Conservation (phyloP, 2,113 vertebrate genomes). For the Lophura nycthemera region DNA sequence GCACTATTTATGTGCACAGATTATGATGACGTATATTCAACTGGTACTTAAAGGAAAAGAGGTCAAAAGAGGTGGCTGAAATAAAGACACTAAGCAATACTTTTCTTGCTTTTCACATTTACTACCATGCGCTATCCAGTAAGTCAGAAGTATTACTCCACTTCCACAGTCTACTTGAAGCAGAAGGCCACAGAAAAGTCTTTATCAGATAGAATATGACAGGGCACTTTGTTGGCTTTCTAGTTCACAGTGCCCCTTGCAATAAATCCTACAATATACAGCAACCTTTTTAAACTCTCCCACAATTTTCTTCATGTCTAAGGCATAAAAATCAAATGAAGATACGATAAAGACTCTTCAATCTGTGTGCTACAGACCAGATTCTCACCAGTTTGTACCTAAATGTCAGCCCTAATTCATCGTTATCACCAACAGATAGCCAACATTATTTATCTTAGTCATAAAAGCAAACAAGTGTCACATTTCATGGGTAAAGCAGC, state of each 20-base stretch:
- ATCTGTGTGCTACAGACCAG: neutral
- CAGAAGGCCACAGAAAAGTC: neutral
- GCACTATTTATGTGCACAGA: neutral
- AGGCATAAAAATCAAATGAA: neutral
- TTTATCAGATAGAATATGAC: neutral
- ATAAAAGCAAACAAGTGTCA: neutral
- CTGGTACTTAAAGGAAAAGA: neutral
- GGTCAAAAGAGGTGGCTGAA: neutral
- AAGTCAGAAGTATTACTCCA: neutral
- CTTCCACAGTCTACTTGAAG: constrained; percentile 11
- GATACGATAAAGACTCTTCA: neutral
- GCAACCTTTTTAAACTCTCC: neutral
- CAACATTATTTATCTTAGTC: neutral
- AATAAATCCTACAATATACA: neutral
- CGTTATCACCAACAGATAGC: neutral
- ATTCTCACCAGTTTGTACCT: neutral
- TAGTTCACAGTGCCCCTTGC: neutral
- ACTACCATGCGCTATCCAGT: neutral
- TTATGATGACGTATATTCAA: neutral
- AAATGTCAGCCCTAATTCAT: neutral
- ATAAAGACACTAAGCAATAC: neutral
- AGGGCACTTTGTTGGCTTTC: neutral
- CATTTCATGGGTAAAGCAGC: neutral
- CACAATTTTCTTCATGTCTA: neutral
- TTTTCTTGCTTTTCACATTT: neutral